These are phyloP conservation scores for Ophiodon elongatus DNA, from an alignment of 2,113 vertebrate species.

Conservation along the genomic window DNA sequence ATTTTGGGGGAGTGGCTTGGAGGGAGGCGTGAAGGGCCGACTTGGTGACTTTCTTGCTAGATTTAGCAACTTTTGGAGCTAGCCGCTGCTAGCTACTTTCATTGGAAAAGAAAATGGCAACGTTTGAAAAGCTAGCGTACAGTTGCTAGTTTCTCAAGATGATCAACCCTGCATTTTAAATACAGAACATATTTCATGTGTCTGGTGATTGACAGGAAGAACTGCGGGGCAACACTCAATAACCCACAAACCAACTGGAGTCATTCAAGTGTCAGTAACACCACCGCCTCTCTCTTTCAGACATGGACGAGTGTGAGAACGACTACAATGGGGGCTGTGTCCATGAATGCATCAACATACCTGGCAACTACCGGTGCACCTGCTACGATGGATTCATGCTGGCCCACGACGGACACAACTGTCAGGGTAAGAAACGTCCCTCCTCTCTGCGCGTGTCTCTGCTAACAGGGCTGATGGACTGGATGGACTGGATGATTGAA, in stretches of 20 bases:
- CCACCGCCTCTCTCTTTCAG: constrained; percentile 78
- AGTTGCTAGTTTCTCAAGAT: not conserved
- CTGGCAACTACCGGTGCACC: constrained; percentile 97
- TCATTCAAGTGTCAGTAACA: not conserved
- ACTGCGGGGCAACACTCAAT: not conserved
- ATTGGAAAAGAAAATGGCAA: too few relatives aligned
- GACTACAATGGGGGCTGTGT: constrained; percentile 98
- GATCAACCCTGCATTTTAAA: not conserved
- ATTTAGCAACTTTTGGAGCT: too few relatives aligned
- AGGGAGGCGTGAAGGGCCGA: too few relatives aligned
- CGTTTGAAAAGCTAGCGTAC: not conserved
- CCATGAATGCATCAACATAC: constrained; percentile 98
- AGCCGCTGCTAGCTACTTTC: too few relatives aligned
- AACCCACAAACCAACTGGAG: not conserved
- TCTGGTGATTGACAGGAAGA: not conserved
- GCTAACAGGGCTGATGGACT: not conserved
- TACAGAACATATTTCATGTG: not conserved
- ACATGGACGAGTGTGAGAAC: constrained; percentile 97
- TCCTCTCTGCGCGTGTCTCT: not conserved
- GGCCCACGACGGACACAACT: constrained; percentile 97
- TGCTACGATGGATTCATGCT: constrained; percentile 99
- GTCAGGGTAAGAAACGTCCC: constrained; percentile 87
- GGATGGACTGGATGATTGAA: not conserved
- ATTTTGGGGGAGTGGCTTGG: too few relatives aligned
- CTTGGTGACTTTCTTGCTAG: too few relatives aligned